A percentile compares a stretch with the other conserved stretches of the same genome.
phyloP scores from a whole-genome alignment of 1,140 invertebrate genomes.

The Penaeus vannamei region DNA sequence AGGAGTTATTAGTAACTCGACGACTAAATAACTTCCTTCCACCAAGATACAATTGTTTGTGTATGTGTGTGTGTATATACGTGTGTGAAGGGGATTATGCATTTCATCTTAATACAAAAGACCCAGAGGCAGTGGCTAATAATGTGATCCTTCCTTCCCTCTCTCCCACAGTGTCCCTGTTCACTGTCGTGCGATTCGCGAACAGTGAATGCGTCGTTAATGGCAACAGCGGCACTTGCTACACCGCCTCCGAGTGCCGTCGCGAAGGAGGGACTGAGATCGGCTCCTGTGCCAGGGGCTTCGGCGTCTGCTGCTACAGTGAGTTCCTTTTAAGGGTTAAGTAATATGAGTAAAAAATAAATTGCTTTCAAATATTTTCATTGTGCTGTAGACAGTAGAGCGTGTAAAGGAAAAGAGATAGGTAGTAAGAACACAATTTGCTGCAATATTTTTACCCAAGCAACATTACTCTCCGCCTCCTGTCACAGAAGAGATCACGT shows the following conservation, averaged over 20 bases:
- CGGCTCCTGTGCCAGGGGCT: constrained; percentile 84
- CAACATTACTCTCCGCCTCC: constrained; percentile 78
- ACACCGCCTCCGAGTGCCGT: constrained; percentile 79
- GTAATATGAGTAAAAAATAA: too few relatives aligned
- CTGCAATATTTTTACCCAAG: background rate
- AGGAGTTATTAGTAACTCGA: too few relatives aligned
- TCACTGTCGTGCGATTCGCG: constrained; percentile 81
- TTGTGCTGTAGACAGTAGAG: too few relatives aligned
- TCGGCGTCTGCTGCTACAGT: constrained; percentile 84
- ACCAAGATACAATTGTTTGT: too few relatives aligned
- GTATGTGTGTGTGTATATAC: too few relatives aligned
- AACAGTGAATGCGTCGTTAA: constrained; percentile 79
- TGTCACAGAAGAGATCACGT: constrained; percentile 82
- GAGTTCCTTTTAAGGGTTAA: constrained; percentile 70
- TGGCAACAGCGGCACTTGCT: constrained; percentile 84
- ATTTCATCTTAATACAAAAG: too few relatives aligned
- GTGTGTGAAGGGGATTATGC: too few relatives aligned
- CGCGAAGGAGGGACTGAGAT: constrained; percentile 79
- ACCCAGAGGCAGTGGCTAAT: background rate
- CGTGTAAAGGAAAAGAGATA: too few relatives aligned
- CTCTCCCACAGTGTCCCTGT: constrained; percentile 71
- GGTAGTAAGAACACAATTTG: too few relatives aligned
- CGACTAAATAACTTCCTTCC: too few relatives aligned
- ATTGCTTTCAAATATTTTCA: too few relatives aligned
- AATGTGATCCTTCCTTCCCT: background rate